phyloP scores from a whole-genome alignment of 1,140 invertebrate species.

The Drosophila melanogaster region Release_6_plus_ISO1_MT NT_033777.3:25940501-25941000 shows the following conservation, averaged over 20 bases:
- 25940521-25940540: too few relatives aligned
- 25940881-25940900: too few relatives aligned
- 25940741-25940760: neutral
- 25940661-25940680: slow-evolving; percentile 43
- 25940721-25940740: slow-evolving; percentile 5
- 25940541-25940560: too few relatives aligned
- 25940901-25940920: too few relatives aligned
- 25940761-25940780: neutral
- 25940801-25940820: neutral
- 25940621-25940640: slow-evolving; percentile 26
- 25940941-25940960: neutral
- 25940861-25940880: too few relatives aligned
- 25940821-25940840: neutral
- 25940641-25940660: slow-evolving; percentile 33
- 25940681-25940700: slow-evolving; percentile 1
- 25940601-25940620: slow-evolving; percentile 13
- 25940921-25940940: neutral
- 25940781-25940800: neutral
- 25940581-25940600: neutral
- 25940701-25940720: slow-evolving; percentile 11
- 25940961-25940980: slow-evolving; percentile 2
- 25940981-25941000: neutral
- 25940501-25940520: too few relatives aligned
- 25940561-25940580: neutral
- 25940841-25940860: too few relatives aligned